Evolutionary conservation across 2,113 vertebrate genomes (phyloP).

Genomic region (Stegostoma tigrinum): DNA sequence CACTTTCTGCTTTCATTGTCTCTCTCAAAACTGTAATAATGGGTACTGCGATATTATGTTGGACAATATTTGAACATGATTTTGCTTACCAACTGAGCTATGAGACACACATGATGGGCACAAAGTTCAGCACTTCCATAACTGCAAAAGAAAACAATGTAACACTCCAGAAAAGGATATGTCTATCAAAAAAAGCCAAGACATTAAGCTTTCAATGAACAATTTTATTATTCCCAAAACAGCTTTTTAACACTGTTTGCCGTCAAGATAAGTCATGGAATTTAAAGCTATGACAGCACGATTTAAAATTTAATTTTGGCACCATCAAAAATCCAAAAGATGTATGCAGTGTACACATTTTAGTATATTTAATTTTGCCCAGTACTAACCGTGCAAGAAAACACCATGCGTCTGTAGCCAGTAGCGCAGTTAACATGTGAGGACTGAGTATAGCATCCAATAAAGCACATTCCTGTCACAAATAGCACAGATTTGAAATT

Average conservation of each 20-base stretch:
- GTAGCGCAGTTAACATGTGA: conserved; percentile 67
- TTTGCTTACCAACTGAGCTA: conserved; percentile 75
- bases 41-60: no score
- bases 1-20: background rate
- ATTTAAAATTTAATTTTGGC: background rate
- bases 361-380: background rate
- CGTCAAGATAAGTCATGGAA: background rate
- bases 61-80: background rate
- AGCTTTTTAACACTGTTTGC: background rate
- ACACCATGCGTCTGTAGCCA: conserved; percentile 85
- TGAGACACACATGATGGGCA: conserved; percentile 70
- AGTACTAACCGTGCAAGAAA: conserved; percentile 75
- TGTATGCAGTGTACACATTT: background rate
- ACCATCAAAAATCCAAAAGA: background rate
- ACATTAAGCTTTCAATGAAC: background rate
- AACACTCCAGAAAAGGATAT: background rate
- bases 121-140: conserved; percentile 86
- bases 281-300: background rate
- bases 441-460: conserved; percentile 67
- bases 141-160: conserved; percentile 51
- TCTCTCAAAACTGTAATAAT: background rate
- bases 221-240: no score
- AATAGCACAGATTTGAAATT: conserved; percentile 10
- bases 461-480: conserved; percentile 68
- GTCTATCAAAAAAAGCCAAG: background rate